A percentile compares a stretch with the other conserved stretches of the same genome.
Evolutionary conservation across 2,113 vertebrate genomes (phyloP).

Genomic region (Chlamydotis undulata): DNA sequence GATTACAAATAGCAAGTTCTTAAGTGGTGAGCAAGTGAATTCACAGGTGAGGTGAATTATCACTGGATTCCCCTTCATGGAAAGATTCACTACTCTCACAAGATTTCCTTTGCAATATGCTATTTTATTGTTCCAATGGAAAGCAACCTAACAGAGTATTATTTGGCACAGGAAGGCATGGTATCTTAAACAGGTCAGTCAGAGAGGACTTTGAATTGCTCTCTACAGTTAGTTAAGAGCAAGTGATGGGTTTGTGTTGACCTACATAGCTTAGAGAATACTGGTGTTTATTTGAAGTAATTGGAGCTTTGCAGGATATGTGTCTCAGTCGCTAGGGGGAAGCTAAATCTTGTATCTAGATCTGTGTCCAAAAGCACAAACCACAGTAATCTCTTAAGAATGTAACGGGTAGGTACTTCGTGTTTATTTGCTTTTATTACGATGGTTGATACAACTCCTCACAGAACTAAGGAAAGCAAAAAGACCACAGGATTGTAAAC

Average conservation of each 20-base stretch:
- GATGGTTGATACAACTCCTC: background rate
- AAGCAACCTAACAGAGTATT: background rate
- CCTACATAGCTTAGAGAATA: background rate
- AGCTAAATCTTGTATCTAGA: background rate
- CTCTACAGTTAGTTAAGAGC: background rate
- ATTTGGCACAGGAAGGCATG: background rate
- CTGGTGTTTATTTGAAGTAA: constrained; percentile 12
- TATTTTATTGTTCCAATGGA: background rate
- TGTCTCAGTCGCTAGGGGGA: background rate
- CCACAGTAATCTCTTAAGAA: background rate
- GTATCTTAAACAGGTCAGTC: background rate
- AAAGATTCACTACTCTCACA: background rate
- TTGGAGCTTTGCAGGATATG: background rate
- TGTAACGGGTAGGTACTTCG: background rate
- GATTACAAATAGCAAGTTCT: background rate
- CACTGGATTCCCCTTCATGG: background rate
- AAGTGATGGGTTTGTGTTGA: background rate
- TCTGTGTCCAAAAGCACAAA: background rate
- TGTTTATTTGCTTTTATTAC: background rate
- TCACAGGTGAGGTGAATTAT: background rate
- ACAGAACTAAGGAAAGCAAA: background rate
- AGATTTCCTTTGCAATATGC: background rate
- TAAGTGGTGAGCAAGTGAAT: background rate
- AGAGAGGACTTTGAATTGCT: background rate
- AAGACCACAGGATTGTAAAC: background rate